Conservation (phyloP, 35 echinoderm and acorn worm genomes). For the Strongylocentrotus purpuratus region DNA sequence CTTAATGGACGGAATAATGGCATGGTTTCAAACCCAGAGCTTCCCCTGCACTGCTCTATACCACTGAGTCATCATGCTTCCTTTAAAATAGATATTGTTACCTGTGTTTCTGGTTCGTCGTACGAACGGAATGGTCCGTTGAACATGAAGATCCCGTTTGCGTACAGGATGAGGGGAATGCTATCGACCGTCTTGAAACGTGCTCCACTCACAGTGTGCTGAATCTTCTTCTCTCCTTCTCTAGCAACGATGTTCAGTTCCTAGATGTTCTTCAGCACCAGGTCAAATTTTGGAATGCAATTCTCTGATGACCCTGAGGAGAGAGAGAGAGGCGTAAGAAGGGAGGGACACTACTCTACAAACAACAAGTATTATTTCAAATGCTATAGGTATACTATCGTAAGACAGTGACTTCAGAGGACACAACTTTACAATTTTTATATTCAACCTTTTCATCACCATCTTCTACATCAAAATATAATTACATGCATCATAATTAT, state of each 20-base stretch:
- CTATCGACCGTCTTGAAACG: slow-evolving; percentile 69
- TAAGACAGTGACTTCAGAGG: no score
- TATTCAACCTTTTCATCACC: no score
- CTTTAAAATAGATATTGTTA: neutral
- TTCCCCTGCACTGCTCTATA: no score
- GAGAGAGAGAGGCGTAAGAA: neutral
- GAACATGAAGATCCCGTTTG: slow-evolving; percentile 98
- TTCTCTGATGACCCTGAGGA: slow-evolving; percentile 21
- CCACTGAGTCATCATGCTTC: no score
- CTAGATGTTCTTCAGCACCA: slow-evolving; percentile 77
- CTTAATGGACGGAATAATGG: no score
- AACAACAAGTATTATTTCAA: no score
- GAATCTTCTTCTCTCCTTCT: slow-evolving; percentile 84
- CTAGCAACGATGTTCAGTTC: slow-evolving; percentile 88
- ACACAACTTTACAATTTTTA: no score
- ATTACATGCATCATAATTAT: no score
- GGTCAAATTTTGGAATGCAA: slow-evolving; percentile 73
- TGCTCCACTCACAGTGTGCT: slow-evolving; percentile 82
- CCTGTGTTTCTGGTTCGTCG: slow-evolving; percentile 86
- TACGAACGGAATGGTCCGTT: slow-evolving; percentile 93
- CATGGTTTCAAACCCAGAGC: no score
- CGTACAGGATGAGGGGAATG: slow-evolving; percentile 85
- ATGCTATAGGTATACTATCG: no score
- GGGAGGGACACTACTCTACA: no score
- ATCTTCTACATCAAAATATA: no score